Conservation (phyloP, 2,888 invertebrate species). For the Pristionchus entomophagus region DNA sequence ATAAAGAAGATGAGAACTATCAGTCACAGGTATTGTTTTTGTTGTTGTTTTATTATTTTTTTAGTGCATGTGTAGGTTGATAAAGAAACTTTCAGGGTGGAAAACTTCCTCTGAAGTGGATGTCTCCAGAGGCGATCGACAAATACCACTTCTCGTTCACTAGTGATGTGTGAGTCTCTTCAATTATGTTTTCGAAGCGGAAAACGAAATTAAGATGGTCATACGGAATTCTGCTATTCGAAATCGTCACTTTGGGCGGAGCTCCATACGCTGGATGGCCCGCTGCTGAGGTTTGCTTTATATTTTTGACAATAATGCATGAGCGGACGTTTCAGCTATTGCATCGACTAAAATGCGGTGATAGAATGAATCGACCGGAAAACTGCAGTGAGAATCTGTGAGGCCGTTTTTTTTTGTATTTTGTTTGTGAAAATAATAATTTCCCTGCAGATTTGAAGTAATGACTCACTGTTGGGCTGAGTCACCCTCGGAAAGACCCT, state of each 20-base stretch:
- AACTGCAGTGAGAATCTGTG: not conserved
- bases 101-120: conserved; percentile 34
- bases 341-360: not conserved
- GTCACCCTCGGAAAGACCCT: not conserved
- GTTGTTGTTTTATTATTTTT: not conserved
- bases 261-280: conserved; percentile 30
- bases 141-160: not conserved
- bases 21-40: not conserved
- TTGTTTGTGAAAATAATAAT: not conserved
- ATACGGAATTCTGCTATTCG: conserved; percentile 17
- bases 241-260: conserved; percentile 19
- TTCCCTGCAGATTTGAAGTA: not conserved
- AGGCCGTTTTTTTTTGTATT: not conserved
- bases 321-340: not conserved
- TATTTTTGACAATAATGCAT: not conserved
- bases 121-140: conserved; percentile 32
- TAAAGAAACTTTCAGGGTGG: conserved; percentile 35
- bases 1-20: not conserved
- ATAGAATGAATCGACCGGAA: conserved; percentile 24
- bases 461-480: conserved; percentile 6
- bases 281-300: not conserved
- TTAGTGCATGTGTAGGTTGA: too few species aligned
- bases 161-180: conserved; percentile 3
- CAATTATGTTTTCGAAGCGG: not conserved
- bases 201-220: conserved; percentile 29